These are phyloP conservation scores for Carettochelys insculpta DNA, from an alignment of 2,113 vertebrate genomes.

Conservation along the genomic window DNA sequence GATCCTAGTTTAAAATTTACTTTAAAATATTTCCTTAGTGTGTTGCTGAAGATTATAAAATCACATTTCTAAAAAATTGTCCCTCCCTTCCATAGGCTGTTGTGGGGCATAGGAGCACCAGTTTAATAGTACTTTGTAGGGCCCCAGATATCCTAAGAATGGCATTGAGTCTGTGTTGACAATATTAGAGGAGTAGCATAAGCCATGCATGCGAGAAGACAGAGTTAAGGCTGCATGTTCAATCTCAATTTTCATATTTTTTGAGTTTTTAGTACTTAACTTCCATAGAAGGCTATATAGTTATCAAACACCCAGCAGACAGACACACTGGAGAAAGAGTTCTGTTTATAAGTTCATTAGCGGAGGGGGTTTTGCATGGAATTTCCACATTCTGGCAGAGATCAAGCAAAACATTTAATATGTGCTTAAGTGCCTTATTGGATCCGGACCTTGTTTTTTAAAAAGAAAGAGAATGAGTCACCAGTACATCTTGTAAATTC, in stretches of 20 bases:
- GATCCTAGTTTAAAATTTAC: no score
- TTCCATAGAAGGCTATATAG: not conserved
- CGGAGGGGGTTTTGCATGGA: not conserved
- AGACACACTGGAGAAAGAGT: not conserved
- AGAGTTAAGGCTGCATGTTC: not conserved
- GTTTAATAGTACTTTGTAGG: no score
- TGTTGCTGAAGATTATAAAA: no score
- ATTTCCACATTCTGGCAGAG: not conserved
- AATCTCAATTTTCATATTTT: not conserved
- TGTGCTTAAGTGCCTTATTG: not conserved
- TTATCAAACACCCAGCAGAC: not conserved
- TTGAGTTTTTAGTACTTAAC: not conserved
- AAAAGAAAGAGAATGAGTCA: not conserved
- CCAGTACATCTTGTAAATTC: not conserved
- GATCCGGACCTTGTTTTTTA: not conserved
- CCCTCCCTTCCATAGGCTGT: no score
- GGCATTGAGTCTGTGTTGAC: no score
- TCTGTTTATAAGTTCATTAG: not conserved
- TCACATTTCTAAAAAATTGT: no score
- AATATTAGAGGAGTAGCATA: not conserved
- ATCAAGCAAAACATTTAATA: not conserved
- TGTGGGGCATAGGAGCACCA: no score
- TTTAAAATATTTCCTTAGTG: no score
- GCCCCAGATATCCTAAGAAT: not conserved
- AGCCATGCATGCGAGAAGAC: not conserved